phyloP scores from a whole-genome alignment of 2,113 vertebrate genomes.

The Perca schrenkii region DNA sequence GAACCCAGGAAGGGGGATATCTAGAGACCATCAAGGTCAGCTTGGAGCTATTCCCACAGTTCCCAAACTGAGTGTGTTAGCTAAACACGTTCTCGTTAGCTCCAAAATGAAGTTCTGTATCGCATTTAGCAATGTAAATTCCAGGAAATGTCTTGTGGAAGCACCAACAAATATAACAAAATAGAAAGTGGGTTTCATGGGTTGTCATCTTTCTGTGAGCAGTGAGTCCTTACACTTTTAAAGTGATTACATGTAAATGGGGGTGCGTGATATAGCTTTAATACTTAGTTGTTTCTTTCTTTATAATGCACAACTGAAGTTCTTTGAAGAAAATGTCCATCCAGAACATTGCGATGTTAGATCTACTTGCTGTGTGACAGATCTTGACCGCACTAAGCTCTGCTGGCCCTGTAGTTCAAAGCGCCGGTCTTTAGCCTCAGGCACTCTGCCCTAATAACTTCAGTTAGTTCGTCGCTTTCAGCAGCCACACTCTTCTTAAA shows the following conservation, averaged over 20 bases:
- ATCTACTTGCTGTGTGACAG: constrained; percentile 59
- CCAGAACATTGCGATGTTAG: constrained; percentile 43
- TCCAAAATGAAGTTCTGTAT: not conserved
- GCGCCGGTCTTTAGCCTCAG: constrained; percentile 84
- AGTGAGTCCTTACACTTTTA: not conserved
- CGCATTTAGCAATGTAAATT: constrained; percentile 3
- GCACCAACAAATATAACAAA: not conserved
- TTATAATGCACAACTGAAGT: constrained; percentile 1
- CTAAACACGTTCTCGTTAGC: constrained; percentile 6
- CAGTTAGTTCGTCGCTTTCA: constrained; percentile 84
- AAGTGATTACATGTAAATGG: not conserved
- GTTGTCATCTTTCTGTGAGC: not conserved
- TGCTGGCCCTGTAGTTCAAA: constrained; percentile 78
- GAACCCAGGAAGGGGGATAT: constrained; percentile 73
- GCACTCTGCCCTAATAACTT: constrained; percentile 91
- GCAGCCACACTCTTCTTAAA: constrained; percentile 1
- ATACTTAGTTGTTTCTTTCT: not conserved
- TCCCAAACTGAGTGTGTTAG: constrained; percentile 26
- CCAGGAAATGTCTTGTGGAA: not conserved
- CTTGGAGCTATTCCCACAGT: constrained; percentile 64
- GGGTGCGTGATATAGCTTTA: not conserved
- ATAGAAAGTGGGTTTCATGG: not conserved
- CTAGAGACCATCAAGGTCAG: constrained; percentile 73
- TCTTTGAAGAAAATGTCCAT: constrained; percentile 29
- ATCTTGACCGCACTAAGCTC: constrained; percentile 77